Percentiles rank a stretch among this genome's conserved stretches.
These are phyloP conservation scores for Xanthorhoe designata DNA, from an alignment of 2,888 invertebrate genomes.

Conservation along the genomic window DNA sequence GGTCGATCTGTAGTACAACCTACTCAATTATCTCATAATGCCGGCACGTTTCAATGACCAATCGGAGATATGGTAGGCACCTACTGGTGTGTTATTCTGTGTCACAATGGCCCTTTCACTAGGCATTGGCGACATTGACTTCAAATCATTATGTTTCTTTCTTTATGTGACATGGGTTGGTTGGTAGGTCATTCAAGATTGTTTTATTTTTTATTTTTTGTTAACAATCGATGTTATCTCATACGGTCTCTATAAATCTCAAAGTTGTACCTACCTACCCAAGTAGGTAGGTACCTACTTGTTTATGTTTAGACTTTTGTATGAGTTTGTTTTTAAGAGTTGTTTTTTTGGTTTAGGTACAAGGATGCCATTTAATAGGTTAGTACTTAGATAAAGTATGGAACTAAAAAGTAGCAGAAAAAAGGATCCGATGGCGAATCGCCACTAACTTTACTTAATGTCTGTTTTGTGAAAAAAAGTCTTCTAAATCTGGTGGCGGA, in stretches of 20 bases:
- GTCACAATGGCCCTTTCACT: constrained; percentile 14
- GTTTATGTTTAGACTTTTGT: too few relatives aligned
- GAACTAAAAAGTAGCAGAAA: too few relatives aligned
- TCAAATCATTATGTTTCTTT: constrained; percentile 6
- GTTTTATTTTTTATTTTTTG: neutral
- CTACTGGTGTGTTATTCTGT: constrained; percentile 7
- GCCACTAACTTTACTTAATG: too few relatives aligned
- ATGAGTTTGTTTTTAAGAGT: too few relatives aligned
- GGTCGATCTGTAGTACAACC: constrained; percentile 9
- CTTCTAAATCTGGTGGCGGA: too few relatives aligned
- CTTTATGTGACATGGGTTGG: constrained; percentile 6
- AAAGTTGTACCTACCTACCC: too few relatives aligned
- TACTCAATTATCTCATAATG: constrained; percentile 12
- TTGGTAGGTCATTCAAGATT: neutral
- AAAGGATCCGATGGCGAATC: too few relatives aligned
- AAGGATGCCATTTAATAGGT: too few relatives aligned
- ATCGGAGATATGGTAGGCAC: neutral
- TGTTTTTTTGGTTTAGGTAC: too few relatives aligned
- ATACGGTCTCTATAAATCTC: neutral
- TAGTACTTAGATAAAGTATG: too few relatives aligned
- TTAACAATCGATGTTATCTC: neutral
- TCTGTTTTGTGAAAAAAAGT: too few relatives aligned
- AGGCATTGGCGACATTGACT: constrained; percentile 11
- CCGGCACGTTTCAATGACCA: constrained; percentile 1
- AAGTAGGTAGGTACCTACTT: too few relatives aligned